phyloP scores from a whole-genome alignment of 2,113 vertebrate genomes.

The Campylomormyrus numenius region DNA sequence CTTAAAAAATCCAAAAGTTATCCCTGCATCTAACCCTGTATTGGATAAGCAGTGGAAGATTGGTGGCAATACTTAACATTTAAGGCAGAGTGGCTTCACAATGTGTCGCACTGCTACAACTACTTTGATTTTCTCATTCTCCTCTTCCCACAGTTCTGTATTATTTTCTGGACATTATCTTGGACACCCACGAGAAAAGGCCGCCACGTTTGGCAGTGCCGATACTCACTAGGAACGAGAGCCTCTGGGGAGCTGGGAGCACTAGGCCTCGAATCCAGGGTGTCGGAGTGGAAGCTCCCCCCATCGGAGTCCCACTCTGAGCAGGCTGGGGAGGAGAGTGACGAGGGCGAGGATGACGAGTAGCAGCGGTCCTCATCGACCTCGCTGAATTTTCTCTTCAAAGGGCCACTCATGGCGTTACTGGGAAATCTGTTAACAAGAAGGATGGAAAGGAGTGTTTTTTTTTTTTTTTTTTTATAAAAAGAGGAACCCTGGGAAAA shows the following conservation, averaged over 20 bases:
- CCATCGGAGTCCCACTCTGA: slow-evolving; percentile 83
- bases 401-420: slow-evolving; percentile 69
- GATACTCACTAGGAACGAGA: slow-evolving; percentile 77
- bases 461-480: background rate
- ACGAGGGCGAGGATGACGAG: slow-evolving; percentile 65
- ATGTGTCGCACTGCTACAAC: background rate
- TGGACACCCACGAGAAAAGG: background rate
- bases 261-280: slow-evolving; percentile 62
- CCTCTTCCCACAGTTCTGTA: background rate
- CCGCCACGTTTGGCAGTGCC: background rate
- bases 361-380: slow-evolving; percentile 65
- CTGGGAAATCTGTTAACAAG: slow-evolving; percentile 60
- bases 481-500: background rate
- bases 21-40: background rate
- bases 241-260: slow-evolving; percentile 57
- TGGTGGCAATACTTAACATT: background rate
- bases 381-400: slow-evolving; percentile 83
- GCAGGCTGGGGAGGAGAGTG: slow-evolving; percentile 69
- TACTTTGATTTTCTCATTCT: background rate
- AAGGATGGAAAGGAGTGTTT: slow-evolving; percentile 17
- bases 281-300: slow-evolving; percentile 69
- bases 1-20: background rate
- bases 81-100: background rate
- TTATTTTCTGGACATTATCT: background rate
- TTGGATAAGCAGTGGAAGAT: background rate